phyloP scores from a whole-genome alignment of 1,140 invertebrate species.

The Drosophila auraria region DNA sequence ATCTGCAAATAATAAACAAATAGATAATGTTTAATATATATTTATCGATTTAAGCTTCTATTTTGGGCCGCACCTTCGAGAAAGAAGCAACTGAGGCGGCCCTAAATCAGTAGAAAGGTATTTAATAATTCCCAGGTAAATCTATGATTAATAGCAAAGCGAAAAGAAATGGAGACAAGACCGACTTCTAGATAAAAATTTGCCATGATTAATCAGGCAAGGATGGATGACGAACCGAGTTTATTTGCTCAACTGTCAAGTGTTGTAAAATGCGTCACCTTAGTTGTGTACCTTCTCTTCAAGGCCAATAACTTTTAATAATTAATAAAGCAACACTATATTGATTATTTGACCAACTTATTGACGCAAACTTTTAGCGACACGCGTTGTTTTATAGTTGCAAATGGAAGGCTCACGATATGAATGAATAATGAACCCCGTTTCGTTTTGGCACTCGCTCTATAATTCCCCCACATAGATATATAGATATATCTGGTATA shows the following conservation, averaged over 20 bases:
- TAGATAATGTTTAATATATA: neutral
- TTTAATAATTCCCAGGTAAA: conserved; percentile 6
- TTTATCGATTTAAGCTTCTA: neutral
- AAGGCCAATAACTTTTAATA: conserved; percentile 7
- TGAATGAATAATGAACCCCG: conserved; percentile 11
- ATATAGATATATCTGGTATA: neutral
- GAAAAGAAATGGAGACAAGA: too few species aligned
- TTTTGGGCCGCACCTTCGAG: neutral
- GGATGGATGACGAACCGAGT: neutral
- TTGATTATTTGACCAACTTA: conserved; percentile 9
- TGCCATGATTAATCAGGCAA: conserved; percentile 13
- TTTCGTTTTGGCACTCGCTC: conserved; percentile 19
- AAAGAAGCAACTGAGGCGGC: neutral
- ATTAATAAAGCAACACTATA: conserved; percentile 2
- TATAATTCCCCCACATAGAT: conserved; percentile 39
- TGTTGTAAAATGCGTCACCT: conserved; percentile 8
- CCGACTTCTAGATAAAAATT: neutral
- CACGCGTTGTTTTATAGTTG: conserved; percentile 19
- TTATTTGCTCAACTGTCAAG: neutral
- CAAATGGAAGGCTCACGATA: conserved; percentile 63
- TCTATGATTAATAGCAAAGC: conserved; percentile 5
- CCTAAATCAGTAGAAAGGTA: neutral
- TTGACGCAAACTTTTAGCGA: conserved; percentile 1
- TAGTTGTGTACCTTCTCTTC: neutral
- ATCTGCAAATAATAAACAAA: conserved; percentile 17